Evolutionary conservation across 2,888 invertebrate species (phyloP).

Genomic region (Cistogaster globosa): DNA sequence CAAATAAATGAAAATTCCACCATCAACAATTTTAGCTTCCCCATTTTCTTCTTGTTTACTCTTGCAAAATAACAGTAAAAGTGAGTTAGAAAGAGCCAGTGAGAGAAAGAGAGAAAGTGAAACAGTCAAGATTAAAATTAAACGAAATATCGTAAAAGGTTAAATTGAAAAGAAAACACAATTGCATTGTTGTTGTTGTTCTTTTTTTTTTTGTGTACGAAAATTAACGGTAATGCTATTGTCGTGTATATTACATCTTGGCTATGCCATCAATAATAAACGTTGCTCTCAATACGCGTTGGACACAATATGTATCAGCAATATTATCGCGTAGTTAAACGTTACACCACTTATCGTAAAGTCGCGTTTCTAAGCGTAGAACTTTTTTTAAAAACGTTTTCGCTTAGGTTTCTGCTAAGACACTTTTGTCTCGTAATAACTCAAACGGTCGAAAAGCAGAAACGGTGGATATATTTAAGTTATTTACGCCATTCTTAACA

Average conservation of each 20-base stretch:
- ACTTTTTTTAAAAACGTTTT: constrained; percentile 22
- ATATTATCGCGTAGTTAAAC: constrained; percentile 68
- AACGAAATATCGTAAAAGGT: constrained; percentile 9
- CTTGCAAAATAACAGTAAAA: not conserved
- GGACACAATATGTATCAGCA: constrained; percentile 72
- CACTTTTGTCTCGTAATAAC: not conserved
- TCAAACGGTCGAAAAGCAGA: constrained; percentile 10
- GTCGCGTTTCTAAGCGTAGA: constrained; percentile 56
- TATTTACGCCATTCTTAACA: constrained; percentile 9
- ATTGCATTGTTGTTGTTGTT: not conserved
- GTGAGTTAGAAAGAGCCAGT: not conserved
- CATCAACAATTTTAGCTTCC: constrained; percentile 11
- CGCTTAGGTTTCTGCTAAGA: constrained; percentile 30
- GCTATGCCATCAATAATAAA: constrained; percentile 71
- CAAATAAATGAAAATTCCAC: constrained; percentile 10
- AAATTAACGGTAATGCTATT: constrained; percentile 55
- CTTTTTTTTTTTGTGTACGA: not conserved
- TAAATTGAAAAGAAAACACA: not conserved
- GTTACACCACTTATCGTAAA: constrained; percentile 58
- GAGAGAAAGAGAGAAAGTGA: constrained; percentile 13
- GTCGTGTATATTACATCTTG: constrained; percentile 51
- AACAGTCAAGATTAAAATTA: not conserved
- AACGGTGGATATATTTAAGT: not conserved
- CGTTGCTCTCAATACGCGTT: constrained; percentile 51
- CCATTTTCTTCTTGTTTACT: not conserved